A percentile compares a stretch with the other conserved stretches of the same genome.
These are phyloP conservation scores for Tricholaema leucomelas DNA, from an alignment of 2,113 vertebrate species.

Conservation along the genomic window DNA sequence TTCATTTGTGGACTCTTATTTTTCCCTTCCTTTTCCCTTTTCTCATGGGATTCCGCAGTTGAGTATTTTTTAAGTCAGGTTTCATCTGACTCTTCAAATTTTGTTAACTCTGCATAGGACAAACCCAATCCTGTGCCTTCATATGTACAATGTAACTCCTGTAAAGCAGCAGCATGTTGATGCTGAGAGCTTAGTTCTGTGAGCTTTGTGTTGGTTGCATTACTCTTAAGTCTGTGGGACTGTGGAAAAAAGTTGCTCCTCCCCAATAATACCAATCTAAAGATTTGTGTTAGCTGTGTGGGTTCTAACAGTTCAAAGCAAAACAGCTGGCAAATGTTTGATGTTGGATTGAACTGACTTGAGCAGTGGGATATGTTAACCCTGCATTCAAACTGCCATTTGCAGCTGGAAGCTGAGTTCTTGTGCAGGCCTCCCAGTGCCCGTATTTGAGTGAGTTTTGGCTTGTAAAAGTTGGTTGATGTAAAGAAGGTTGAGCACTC, in stretches of 20 bases:
- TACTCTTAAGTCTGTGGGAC: background rate
- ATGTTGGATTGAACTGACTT: background rate
- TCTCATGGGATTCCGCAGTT: background rate
- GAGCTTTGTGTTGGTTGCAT: background rate
- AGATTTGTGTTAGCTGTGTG: background rate
- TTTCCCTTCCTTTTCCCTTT: background rate
- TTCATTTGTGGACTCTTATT: background rate
- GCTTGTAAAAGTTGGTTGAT: background rate
- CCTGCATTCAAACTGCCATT: background rate
- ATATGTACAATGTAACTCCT: background rate
- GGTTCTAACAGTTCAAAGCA: background rate
- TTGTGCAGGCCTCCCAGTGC: background rate
- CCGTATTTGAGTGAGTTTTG: background rate
- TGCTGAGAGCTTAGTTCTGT: background rate
- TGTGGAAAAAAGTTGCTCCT: background rate
- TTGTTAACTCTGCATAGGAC: background rate
- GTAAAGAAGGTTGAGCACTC: background rate
- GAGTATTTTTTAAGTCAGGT: background rate
- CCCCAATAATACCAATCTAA: background rate
- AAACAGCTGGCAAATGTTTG: background rate
- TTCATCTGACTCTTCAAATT: background rate
- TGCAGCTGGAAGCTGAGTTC: background rate
- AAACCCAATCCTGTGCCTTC: background rate
- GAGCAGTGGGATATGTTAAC: background rate
- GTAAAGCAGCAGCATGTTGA: background rate